These are phyloP conservation scores for Microdon myrmicae DNA, from an alignment of 2,888 invertebrate species.

Conservation along the genomic window DNA sequence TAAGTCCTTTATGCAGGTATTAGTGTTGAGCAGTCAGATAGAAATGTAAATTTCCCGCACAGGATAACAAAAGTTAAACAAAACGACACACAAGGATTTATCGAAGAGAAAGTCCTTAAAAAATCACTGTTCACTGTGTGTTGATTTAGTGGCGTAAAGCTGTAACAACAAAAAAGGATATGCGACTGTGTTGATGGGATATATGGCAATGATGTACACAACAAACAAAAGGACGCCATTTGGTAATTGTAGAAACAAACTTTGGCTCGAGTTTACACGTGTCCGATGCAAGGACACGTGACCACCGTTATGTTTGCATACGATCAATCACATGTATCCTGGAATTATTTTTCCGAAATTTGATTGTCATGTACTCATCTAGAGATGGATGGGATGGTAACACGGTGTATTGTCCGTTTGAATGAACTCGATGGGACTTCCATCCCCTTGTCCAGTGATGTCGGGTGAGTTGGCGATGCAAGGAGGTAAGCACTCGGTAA, in stretches of 20 bases:
- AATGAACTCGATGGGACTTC: slow-evolving; percentile 33
- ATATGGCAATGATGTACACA: background rate
- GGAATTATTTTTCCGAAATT: slow-evolving; percentile 33
- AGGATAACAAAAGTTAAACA: slow-evolving; percentile 44
- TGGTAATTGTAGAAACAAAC: slow-evolving; percentile 52
- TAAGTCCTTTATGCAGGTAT: slow-evolving; percentile 38
- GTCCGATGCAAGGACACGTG: slow-evolving; percentile 64
- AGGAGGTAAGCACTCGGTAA: slow-evolving; percentile 34
- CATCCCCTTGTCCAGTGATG: slow-evolving; percentile 21
- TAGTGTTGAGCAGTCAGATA: slow-evolving; percentile 11
- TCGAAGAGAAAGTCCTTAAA: slow-evolving; percentile 28
- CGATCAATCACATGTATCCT: slow-evolving; percentile 60
- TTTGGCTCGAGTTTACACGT: slow-evolving; percentile 59
- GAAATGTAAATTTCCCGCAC: slow-evolving; percentile 30
- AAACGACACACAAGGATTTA: slow-evolving; percentile 25
- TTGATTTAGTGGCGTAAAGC: slow-evolving; percentile 39
- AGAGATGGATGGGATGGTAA: slow-evolving; percentile 48
- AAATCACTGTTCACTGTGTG: slow-evolving; percentile 42
- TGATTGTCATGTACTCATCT: slow-evolving; percentile 43
- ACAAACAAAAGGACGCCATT: slow-evolving; percentile 50
- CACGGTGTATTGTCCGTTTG: slow-evolving; percentile 37
- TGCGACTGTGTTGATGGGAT: slow-evolving; percentile 28
- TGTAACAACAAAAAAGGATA: slow-evolving; percentile 11
- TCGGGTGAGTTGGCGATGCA: too few relatives aligned
- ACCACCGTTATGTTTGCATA: slow-evolving; percentile 67